These are phyloP conservation scores for Aricia agestis DNA, from an alignment of 1,140 invertebrate species.

Conservation along the genomic window DNA sequence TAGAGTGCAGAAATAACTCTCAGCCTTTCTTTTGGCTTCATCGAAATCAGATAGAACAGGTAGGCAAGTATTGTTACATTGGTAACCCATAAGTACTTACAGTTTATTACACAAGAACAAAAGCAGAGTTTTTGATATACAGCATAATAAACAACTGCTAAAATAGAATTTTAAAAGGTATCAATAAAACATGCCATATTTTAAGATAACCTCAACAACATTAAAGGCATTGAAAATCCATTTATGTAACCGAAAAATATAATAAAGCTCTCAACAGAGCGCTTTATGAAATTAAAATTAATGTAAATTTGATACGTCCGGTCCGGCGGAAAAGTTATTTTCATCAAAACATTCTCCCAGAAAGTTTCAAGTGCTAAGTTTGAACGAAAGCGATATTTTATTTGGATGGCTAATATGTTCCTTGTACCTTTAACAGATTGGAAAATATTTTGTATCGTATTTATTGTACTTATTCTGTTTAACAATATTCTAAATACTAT, in stretches of 20 bases:
- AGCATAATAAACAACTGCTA: too few species aligned
- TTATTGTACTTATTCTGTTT: neutral
- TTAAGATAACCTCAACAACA: neutral
- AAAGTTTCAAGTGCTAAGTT: constrained; percentile 11
- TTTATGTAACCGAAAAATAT: neutral
- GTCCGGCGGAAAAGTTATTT: constrained; percentile 6
- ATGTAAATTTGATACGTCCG: constrained; percentile 9
- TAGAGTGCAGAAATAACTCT: too few species aligned
- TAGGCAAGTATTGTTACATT: too few species aligned
- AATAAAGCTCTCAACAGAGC: neutral
- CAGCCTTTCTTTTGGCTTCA: too few species aligned
- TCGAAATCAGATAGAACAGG: too few species aligned
- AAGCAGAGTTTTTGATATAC: too few species aligned
- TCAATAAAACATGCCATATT: neutral
- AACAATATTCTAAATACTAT: too few species aligned
- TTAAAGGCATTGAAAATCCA: neutral
- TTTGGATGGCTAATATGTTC: neutral
- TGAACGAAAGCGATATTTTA: neutral
- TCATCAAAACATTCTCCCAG: neutral
- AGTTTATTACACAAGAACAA: too few species aligned
- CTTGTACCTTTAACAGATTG: neutral
- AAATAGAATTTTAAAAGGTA: neutral
- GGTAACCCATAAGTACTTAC: too few species aligned
- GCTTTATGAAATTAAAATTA: constrained; percentile 5
- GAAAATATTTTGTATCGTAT: too few species aligned